Conservation (phyloP, 2,888 invertebrate species). For the Zygaena filipendulae region DNA sequence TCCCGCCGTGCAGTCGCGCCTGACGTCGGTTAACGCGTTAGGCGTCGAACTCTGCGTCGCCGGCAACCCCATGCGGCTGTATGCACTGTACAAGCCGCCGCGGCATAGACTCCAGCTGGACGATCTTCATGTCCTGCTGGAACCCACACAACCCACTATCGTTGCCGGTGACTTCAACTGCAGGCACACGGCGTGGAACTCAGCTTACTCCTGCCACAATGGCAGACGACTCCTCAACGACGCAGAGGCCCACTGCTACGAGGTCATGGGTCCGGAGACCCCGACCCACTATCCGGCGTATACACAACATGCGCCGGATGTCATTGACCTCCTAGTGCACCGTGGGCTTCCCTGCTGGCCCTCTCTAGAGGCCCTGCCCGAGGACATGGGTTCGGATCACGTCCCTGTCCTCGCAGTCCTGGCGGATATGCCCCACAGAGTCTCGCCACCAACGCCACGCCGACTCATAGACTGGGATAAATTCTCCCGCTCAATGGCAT, state of each 20-base stretch:
- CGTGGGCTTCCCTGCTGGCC: neutral
- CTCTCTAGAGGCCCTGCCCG: neutral
- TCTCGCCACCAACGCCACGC: constrained; percentile 5
- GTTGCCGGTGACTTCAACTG: constrained; percentile 7
- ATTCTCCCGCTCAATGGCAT: constrained; percentile 4
- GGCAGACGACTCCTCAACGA: constrained; percentile 3
- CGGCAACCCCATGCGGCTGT: neutral
- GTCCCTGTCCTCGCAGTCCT: constrained; percentile 1
- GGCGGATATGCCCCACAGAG: no score
- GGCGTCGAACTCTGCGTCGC: neutral
- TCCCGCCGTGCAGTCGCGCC: no score
- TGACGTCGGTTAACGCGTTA: neutral
- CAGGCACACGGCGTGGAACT: constrained; percentile 5
- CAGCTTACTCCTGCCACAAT: neutral
- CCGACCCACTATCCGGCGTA: constrained; percentile 1
- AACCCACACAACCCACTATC: constrained; percentile 1
- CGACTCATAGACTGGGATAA: constrained; percentile 1
- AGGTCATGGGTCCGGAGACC: neutral
- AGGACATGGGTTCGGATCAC: neutral
- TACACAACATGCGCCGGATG: neutral
- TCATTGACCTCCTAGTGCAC: neutral
- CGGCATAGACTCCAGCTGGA: neutral
- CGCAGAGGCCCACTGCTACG: constrained; percentile 3
- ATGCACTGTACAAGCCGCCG: neutral
- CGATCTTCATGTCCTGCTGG: constrained; percentile 2